phyloP scores from a whole-genome alignment of 64 coral and sea anemone species.

The Stylophora pistillata region DNA sequence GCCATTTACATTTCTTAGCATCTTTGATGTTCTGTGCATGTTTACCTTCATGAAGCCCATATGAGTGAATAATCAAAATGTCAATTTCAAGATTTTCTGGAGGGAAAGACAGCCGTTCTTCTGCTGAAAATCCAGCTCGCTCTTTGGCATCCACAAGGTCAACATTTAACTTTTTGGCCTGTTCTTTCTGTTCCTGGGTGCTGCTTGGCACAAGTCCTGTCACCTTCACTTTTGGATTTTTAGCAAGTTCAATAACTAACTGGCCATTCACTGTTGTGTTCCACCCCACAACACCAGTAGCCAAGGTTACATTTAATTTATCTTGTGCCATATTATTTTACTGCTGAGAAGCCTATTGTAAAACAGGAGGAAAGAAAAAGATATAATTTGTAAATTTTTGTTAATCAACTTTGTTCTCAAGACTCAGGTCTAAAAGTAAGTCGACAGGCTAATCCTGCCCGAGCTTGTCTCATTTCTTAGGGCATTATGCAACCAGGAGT shows the following conservation, averaged over 20 bases:
- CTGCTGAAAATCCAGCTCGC: background rate
- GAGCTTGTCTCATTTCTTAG: no score
- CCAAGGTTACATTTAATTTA: background rate
- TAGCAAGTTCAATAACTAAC: conserved; percentile 20
- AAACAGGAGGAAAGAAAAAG: background rate
- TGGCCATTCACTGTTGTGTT: background rate
- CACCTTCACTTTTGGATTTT: conserved; percentile 25
- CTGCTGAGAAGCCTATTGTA: background rate
- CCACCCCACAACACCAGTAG: conserved; percentile 1
- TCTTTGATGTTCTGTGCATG: background rate
- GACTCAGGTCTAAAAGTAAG: no score
- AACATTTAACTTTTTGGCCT: conserved; percentile 10
- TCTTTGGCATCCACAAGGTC: conserved; percentile 1
- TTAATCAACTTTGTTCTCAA: no score
- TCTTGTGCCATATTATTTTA: background rate
- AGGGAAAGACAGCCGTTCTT: background rate
- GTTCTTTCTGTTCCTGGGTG: background rate
- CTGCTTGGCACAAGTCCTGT: conserved; percentile 5
- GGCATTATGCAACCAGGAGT: no score
- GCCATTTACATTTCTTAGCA: conserved; percentile 11
- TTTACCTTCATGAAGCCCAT: background rate
- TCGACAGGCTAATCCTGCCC: no score
- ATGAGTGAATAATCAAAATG: conserved; percentile 5
- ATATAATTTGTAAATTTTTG: no score
- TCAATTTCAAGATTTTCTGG: conserved; percentile 10